Base-by-base conservation (phyloP, 64 coral and sea anemone species). In the Stylophora pistillata region DNA sequence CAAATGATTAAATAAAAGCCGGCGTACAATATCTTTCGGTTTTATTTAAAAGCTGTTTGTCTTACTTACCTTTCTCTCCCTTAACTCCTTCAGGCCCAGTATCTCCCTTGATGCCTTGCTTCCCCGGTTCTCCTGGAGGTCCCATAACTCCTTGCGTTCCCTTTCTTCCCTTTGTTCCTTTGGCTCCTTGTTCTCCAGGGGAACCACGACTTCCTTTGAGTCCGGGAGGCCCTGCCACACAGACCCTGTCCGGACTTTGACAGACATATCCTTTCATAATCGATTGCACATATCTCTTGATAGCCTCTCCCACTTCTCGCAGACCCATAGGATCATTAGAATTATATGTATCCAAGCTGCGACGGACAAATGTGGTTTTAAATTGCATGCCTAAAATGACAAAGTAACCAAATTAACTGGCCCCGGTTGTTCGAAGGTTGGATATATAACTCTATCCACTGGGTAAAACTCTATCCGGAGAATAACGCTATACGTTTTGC, bases 71-170 rank as follows among this genome's bases (percentile, higher is more conserved):
- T 76, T 10, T 60, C 21, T 92, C 61, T 56, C 90, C 90, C 58
- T 92, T 86, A 0, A 66, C 6, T 56, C 89, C 89, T 7, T 66
- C 18, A 55, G 55, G 53, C 37, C 90, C 90, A 72, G 58, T 73
- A 21, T 74, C 47, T 92, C 90, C 90, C 72, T 41, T 86, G 21
- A 86, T 66, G 6, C 90, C 90, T 78, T 72, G 82, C 70, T 79
- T 86, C 0, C 90, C 90, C 9, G 85, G 52, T 29, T 77, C 63
- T 30, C 90, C 90, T 56, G 62, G 81, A 10, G 82, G 90, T 52
- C 90, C 90, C 62, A 78, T 55, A 12, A 54, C 1, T 11, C 90
- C 82, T 86, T 71, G 58, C 13, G 1, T 15, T 14, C 90, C 90
- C 33, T 56, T 86, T 30, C 53, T 73, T 9, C 89, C 89, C 64